Conservation (phyloP, 1,140 invertebrate species). For the Coptotermes formosanus region DNA sequence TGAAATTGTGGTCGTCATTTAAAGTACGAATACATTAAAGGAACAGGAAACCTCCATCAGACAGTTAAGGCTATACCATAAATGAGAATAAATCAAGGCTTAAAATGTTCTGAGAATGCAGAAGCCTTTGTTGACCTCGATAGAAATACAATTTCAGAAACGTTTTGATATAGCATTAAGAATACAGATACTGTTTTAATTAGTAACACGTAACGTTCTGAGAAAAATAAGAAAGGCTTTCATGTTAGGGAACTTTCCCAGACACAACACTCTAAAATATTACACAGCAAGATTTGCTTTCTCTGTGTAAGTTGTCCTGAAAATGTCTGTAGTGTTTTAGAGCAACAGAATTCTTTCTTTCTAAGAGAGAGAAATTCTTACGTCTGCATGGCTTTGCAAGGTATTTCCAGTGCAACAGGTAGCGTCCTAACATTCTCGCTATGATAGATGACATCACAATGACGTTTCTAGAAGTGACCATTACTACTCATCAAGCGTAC, state of each 20-base stretch:
- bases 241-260: not conserved
- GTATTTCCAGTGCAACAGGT: no score
- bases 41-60: slow-evolving; percentile 8
- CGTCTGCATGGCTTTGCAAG: no score
- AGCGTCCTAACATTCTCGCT: no score
- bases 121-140: not conserved
- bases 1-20: not conserved
- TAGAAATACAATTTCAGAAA: not conserved
- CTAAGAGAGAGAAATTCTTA: no score
- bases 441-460: no score
- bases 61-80: not conserved
- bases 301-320: no score
- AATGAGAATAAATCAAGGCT: not conserved
- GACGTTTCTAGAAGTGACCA: no score
- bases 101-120: not conserved
- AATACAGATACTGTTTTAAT: not conserved
- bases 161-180: not conserved
- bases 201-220: not conserved
- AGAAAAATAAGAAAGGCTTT: not conserved
- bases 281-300: no score
- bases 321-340: no score
- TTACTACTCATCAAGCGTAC: no score
- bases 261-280: not conserved
- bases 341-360: no score
- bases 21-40: slow-evolving; percentile 13